Evolutionary conservation across 2,888 invertebrate species (phyloP).

Genomic region (Diarsia mendica): DNA sequence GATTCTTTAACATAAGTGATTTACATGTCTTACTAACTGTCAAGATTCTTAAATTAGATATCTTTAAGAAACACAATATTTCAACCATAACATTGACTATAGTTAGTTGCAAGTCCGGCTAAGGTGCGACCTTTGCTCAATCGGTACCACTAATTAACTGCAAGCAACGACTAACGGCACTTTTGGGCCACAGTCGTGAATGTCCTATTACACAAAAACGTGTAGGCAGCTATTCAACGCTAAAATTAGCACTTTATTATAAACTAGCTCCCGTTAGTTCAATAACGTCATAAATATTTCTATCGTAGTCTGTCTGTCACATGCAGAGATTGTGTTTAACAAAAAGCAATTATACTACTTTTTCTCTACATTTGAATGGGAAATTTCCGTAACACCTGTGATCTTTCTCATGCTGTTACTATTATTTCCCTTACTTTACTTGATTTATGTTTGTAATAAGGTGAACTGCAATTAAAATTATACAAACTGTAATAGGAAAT

Average conservation of each 20-base stretch:
- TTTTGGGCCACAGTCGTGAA: constrained; percentile 30
- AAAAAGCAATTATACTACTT: constrained; percentile 32
- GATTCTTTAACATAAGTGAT: background rate
- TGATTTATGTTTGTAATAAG: constrained; percentile 20
- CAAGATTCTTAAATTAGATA: background rate
- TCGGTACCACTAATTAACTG: constrained; percentile 12
- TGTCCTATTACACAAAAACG: constrained; percentile 27
- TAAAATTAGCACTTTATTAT: constrained; percentile 25
- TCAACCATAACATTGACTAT: background rate
- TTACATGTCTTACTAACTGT: background rate
- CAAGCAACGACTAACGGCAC: constrained; percentile 3
- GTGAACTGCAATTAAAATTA: constrained; percentile 10
- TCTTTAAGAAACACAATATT: background rate
- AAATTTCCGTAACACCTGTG: constrained; percentile 55
- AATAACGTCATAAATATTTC: constrained; percentile 1
- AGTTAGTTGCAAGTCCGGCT: background rate
- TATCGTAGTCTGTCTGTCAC: background rate
- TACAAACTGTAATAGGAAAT: background rate
- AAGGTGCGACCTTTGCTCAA: background rate
- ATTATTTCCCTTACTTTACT: constrained; percentile 49
- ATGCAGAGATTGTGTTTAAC: constrained; percentile 25
- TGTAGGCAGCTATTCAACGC: constrained; percentile 8
- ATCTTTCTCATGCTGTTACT: constrained; percentile 44
- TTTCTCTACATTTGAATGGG: constrained; percentile 49
- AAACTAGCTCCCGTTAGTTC: constrained; percentile 10